These are phyloP conservation scores for Spodoptera picta DNA, from an alignment of 2,888 invertebrate genomes.

Conservation along the genomic window DNA sequence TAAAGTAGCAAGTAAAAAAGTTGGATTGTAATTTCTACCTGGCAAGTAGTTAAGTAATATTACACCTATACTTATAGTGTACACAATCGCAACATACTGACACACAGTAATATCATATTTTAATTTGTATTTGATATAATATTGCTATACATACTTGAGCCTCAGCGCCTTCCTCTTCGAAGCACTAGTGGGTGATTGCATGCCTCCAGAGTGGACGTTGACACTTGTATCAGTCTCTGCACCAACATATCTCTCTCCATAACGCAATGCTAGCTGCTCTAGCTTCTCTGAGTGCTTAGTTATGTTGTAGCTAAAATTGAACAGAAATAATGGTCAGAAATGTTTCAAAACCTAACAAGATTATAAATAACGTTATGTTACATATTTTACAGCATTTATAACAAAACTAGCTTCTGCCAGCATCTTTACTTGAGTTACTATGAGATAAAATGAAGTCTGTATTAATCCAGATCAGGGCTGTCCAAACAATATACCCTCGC, in stretches of 20 bases:
- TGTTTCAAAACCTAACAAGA: background rate
- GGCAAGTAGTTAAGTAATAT: no score
- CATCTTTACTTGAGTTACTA: no score
- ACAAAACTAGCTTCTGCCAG: no score
- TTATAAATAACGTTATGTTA: background rate
- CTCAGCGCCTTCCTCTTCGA: conserved; percentile 89
- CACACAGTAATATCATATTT: no score
- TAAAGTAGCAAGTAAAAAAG: no score
- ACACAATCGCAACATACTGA: no score
- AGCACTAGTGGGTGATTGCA: conserved; percentile 90
- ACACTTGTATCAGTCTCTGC: conserved; percentile 92
- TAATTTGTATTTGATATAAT: background rate
- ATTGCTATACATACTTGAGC: conserved; percentile 80
- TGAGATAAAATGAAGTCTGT: no score
- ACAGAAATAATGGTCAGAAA: background rate
- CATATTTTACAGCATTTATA: no score
- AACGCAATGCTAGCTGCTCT: conserved; percentile 90
- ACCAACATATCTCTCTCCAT: conserved; percentile 92
- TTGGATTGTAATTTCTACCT: no score
- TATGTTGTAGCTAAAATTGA: conserved; percentile 91
- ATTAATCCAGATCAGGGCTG: no score
- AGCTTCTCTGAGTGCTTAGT: conserved; percentile 91
- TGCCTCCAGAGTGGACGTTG: conserved; percentile 88
- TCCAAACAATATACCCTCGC: no score
- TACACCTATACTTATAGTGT: no score